Evolutionary conservation across 2,888 invertebrate species (phyloP).

Genomic region (Metopia argyrocephala): DNA sequence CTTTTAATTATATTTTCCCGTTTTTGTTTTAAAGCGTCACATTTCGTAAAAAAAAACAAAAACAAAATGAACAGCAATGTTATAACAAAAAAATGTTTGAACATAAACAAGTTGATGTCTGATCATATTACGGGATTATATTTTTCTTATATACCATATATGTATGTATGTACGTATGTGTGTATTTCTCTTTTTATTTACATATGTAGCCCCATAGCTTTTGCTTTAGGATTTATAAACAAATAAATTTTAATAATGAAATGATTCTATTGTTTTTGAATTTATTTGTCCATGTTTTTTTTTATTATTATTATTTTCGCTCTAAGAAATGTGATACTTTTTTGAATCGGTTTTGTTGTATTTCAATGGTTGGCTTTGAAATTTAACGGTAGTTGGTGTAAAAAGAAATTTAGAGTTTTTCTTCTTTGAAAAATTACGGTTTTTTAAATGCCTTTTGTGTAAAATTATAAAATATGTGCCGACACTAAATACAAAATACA

Average conservation of each 20-base stretch:
- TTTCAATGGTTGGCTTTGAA: slow-evolving; percentile 47
- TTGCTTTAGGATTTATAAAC: slow-evolving; percentile 35
- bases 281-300: neutral
- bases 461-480: slow-evolving; percentile 26
- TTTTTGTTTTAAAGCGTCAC: slow-evolving; percentile 33
- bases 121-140: slow-evolving; percentile 63
- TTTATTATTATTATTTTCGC: slow-evolving; percentile 14
- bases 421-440: neutral
- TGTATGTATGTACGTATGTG: neutral
- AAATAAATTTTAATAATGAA: slow-evolving; percentile 50
- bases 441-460: neutral
- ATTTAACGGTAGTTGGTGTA: slow-evolving; percentile 61
- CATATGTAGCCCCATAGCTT: slow-evolving; percentile 33
- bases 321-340: slow-evolving; percentile 60
- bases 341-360: slow-evolving; percentile 10
- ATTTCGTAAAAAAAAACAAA: slow-evolving; percentile 27
- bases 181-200: slow-evolving; percentile 12
- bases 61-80: neutral
- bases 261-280: slow-evolving; percentile 52
- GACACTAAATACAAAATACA: slow-evolving; percentile 4
- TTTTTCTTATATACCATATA: slow-evolving; percentile 45
- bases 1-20: slow-evolving; percentile 50
- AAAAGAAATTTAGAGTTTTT: slow-evolving; percentile 7
- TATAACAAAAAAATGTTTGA: slow-evolving; percentile 5
- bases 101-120: slow-evolving; percentile 61